phyloP scores from a whole-genome alignment of 2,113 vertebrate genomes.

The Sarotherodon lohbergeri region DNA sequence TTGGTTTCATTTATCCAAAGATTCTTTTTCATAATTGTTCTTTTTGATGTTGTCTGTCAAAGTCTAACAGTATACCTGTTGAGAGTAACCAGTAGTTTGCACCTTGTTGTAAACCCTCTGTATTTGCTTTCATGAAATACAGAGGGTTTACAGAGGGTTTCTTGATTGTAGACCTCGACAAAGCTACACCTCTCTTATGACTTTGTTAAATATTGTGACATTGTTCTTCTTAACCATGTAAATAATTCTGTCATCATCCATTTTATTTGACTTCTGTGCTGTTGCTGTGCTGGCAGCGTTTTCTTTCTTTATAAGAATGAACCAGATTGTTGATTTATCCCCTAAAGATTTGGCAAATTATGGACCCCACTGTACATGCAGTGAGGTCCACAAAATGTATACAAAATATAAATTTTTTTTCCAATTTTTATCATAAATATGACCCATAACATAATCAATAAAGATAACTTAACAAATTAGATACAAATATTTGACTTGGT shows the following conservation, averaged over 20 bases:
- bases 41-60: background rate
- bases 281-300: background rate
- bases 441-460: fast-evolving
- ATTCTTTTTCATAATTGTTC: background rate
- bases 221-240: background rate
- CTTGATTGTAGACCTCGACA: background rate
- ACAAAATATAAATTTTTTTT: background rate
- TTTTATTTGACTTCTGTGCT: background rate
- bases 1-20: background rate
- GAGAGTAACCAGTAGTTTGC: background rate
- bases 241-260: background rate
- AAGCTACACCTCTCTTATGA: background rate
- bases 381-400: background rate
- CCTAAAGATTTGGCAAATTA: background rate
- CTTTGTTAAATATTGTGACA: background rate
- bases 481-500: background rate
- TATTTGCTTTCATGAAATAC: background rate
- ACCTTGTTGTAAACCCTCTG: background rate
- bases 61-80: background rate
- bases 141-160: no score
- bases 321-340: background rate
- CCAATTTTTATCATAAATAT: background rate
- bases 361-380: background rate
- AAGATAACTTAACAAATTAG: background rate
- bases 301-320: background rate